Conservation (phyloP, 2,888 invertebrate species). For the Troides aeacus region DNA sequence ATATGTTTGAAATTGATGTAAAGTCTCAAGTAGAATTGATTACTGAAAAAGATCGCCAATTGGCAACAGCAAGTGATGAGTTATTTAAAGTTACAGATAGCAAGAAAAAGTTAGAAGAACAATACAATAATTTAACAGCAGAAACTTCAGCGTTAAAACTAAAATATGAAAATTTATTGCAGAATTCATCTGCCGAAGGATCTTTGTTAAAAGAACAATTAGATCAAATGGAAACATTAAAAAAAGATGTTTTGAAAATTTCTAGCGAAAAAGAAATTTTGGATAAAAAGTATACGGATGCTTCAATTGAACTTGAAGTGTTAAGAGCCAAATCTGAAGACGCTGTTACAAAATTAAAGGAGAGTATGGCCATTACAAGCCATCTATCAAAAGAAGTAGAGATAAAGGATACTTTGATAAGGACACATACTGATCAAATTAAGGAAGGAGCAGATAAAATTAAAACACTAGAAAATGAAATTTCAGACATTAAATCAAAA, state of each 20-base stretch:
- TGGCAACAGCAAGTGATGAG: constrained; percentile 61
- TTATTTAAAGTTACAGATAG: constrained; percentile 59
- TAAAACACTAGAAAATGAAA: constrained; percentile 53
- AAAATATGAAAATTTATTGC: constrained; percentile 65
- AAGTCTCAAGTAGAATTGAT: constrained; percentile 70
- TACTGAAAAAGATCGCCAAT: constrained; percentile 72
- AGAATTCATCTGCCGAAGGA: constrained; percentile 69
- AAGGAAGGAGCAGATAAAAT: constrained; percentile 52
- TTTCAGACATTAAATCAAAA: constrained; percentile 52
- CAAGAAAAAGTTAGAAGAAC: constrained; percentile 73
- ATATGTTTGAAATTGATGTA: constrained; percentile 71
- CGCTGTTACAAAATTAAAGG: constrained; percentile 50
- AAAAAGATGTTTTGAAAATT: constrained; percentile 56
- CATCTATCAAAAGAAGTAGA: constrained; percentile 52
- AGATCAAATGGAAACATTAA: constrained; percentile 56
- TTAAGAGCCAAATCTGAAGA: constrained; percentile 53
- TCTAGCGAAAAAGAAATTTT: constrained; percentile 59
- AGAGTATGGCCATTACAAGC: constrained; percentile 44
- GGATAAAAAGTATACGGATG: constrained; percentile 55
- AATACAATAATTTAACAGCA: constrained; percentile 58
- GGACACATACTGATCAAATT: constrained; percentile 52
- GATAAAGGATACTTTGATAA: constrained; percentile 61
- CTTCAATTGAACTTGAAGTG: constrained; percentile 48
- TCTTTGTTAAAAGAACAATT: constrained; percentile 64
- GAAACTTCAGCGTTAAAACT: constrained; percentile 64